phyloP scores from a whole-genome alignment of 2,888 invertebrate genomes.

The Apotomis capreana region DNA sequence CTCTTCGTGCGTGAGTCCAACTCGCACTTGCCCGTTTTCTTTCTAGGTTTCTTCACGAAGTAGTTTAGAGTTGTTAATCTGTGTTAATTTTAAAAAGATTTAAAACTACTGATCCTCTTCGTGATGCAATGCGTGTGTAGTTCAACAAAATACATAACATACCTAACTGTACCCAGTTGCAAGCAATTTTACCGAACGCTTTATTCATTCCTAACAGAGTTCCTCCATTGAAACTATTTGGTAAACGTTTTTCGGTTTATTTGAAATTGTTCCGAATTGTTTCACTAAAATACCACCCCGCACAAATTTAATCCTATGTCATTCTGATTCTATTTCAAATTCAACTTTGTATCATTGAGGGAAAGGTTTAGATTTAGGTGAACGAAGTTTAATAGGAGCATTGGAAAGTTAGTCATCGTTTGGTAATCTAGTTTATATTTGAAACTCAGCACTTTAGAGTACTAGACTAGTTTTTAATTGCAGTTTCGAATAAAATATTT shows the following conservation, averaged over 20 bases:
- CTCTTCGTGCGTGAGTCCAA: no score
- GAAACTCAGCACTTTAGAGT: neutral
- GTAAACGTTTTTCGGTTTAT: neutral
- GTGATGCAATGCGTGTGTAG: no score
- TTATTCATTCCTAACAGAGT: neutral
- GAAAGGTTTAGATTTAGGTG: neutral
- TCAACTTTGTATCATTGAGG: neutral
- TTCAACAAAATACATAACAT: neutral
- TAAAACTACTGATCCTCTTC: no score
- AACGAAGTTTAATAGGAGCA: neutral
- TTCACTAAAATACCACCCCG: neutral
- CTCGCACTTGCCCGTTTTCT: no score
- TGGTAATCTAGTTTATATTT: neutral
- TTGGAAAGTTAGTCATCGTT: neutral
- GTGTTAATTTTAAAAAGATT: no score
- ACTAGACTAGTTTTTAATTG: neutral
- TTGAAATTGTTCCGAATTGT: neutral
- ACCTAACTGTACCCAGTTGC: neutral
- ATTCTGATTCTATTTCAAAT: neutral
- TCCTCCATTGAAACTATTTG: neutral
- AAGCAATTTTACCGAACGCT: neutral
- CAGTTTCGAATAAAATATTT: neutral
- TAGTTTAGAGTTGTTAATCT: no score
- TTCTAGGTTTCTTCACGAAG: no score
- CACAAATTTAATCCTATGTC: neutral